phyloP scores from a whole-genome alignment of 2,888 invertebrate genomes.

The Synergus laeviventris region DNA sequence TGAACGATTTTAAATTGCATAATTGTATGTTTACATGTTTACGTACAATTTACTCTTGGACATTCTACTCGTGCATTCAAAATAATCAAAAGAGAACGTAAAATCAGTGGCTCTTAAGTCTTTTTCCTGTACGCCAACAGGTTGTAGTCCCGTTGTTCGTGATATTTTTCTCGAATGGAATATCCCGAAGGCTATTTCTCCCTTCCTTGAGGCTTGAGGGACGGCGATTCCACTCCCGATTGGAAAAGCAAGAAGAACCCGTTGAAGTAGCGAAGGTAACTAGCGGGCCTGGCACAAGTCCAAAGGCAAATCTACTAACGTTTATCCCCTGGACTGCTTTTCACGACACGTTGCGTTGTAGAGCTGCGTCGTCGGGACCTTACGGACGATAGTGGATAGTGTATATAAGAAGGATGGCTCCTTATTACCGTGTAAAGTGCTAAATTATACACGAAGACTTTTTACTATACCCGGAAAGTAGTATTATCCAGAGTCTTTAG shows the following conservation, averaged over 20 bases:
- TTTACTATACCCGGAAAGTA: background rate
- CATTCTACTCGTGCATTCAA: background rate
- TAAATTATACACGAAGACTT: background rate
- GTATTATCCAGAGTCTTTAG: background rate
- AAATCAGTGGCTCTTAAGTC: background rate
- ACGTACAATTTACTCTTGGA: background rate
- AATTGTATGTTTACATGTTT: background rate
- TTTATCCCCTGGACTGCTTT: slow-evolving; percentile 50
- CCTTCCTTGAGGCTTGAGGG: background rate
- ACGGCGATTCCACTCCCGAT: slow-evolving; percentile 1
- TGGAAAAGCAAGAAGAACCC: background rate
- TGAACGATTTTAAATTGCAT: background rate
- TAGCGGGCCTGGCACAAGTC: slow-evolving; percentile 53
- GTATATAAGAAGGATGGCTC: background rate
- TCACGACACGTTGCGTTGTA: background rate
- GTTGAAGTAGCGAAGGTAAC: slow-evolving; percentile 47
- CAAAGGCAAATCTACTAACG: slow-evolving; percentile 46
- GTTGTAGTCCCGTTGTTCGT: slow-evolving; percentile 3
- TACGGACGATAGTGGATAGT: background rate
- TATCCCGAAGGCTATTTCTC: background rate
- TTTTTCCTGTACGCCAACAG: background rate
- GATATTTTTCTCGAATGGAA: background rate
- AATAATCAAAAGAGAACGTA: background rate
- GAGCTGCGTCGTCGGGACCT: background rate
- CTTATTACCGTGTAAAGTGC: background rate